Percentiles rank a stretch among this genome's conserved stretches.
Conservation (phyloP, 1,140 invertebrate genomes). For the Pseudoatta argentina region DNA sequence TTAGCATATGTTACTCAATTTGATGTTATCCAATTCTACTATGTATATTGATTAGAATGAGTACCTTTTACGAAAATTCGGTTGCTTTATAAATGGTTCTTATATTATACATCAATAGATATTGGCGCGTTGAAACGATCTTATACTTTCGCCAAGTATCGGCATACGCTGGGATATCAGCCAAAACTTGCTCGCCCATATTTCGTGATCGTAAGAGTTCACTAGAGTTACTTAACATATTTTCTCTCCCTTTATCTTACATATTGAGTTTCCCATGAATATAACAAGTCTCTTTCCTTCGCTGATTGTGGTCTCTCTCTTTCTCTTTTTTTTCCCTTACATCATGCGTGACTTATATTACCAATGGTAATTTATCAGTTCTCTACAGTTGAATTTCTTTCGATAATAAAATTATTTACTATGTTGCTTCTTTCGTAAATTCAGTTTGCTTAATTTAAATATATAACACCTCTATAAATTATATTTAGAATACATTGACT, state of each 20-base stretch:
- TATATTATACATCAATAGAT: constrained; percentile 17
- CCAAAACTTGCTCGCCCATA: constrained; percentile 45
- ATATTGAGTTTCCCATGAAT: not conserved
- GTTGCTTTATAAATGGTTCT: constrained; percentile 2
- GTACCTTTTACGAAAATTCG: constrained; percentile 23
- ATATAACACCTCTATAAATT: not conserved
- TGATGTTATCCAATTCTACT: constrained; percentile 25
- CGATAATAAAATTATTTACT: constrained; percentile 10
- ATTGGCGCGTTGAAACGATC: constrained; percentile 10
- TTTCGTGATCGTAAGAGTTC: constrained; percentile 43
- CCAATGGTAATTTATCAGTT: not conserved
- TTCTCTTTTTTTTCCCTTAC: not conserved
- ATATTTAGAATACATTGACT: not conserved
- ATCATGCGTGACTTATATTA: not conserved
- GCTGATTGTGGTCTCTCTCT: not conserved
- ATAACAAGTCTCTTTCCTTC: not conserved
- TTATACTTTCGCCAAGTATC: constrained; percentile 45
- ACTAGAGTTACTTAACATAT: constrained; percentile 51
- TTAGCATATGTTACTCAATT: constrained; percentile 52
- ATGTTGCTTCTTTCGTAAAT: too few relatives aligned
- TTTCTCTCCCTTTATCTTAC: constrained; percentile 26
- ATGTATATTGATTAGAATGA: not conserved
- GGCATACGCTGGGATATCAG: not conserved
- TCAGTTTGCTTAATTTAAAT: not conserved
- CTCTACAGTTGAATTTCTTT: not conserved